Percentiles rank a stretch among this genome's conserved stretches.
These are phyloP conservation scores for Glyptemys insculpta DNA, from an alignment of 2,797 vertebrate genomes.

Conservation along the genomic window DNA sequence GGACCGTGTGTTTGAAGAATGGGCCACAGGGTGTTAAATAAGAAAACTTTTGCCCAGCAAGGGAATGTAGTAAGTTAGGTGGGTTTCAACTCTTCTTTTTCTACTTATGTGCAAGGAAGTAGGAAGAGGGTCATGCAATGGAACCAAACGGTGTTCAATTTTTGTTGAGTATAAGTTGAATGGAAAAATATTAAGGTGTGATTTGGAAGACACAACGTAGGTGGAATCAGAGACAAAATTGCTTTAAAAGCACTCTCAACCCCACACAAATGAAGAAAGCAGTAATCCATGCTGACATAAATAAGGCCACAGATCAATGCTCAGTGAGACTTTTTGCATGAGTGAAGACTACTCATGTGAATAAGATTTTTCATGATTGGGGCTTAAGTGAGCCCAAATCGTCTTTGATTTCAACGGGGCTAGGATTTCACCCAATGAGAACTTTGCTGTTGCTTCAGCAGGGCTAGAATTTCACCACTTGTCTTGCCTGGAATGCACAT, in stretches of 20 bases:
- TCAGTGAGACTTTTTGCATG: neutral
- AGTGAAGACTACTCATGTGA: neutral
- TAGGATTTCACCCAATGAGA: neutral
- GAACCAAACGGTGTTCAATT: neutral
- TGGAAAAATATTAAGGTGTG: neutral
- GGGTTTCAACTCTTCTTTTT: neutral
- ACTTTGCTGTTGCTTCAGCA: neutral
- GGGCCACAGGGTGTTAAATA: neutral
- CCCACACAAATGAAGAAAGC: neutral
- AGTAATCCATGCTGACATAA: neutral
- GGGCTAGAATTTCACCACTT: neutral
- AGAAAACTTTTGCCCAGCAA: neutral
- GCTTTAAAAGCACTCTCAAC: neutral
- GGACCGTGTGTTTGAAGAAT: neutral
- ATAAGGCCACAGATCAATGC: neutral
- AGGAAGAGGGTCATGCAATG: neutral
- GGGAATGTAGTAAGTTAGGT: neutral
- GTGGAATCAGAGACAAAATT: neutral
- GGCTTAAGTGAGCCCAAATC: neutral
- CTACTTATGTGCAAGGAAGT: neutral
- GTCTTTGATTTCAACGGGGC: neutral
- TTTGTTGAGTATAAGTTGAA: neutral
- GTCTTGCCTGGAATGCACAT: neutral
- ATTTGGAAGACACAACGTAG: neutral
- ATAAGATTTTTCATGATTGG: neutral